Conservation (phyloP, 2,113 vertebrate species). For the Gobio gobio region DNA sequence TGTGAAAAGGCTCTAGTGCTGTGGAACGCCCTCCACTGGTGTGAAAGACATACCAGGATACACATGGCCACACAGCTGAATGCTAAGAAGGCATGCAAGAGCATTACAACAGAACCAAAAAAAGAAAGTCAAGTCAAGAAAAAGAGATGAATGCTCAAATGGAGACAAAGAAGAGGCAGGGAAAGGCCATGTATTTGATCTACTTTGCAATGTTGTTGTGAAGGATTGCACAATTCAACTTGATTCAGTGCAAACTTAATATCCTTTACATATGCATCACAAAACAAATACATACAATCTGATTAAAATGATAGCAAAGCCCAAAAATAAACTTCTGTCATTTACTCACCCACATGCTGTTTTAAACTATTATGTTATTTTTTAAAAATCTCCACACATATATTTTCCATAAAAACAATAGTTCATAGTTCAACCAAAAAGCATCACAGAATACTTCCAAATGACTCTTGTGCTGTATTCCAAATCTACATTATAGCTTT, state of each 20-base stretch:
- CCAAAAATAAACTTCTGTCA: neutral
- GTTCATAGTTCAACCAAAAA: neutral
- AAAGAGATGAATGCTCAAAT: slow-evolving; percentile 38
- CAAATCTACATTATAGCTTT: neutral
- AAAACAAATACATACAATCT: neutral
- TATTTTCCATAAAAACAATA: neutral
- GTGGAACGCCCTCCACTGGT: slow-evolving; percentile 30
- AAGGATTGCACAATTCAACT: neutral
- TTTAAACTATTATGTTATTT: neutral
- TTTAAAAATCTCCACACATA: neutral
- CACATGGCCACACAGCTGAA: slow-evolving; percentile 58
- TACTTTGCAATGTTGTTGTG: neutral
- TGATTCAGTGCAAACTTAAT: neutral
- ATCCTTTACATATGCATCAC: neutral
- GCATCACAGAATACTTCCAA: neutral
- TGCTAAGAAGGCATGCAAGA: slow-evolving; percentile 56
- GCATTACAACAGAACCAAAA: slow-evolving; percentile 50
- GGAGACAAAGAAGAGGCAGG: slow-evolving; percentile 15
- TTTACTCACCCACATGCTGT: neutral
- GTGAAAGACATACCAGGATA: slow-evolving; percentile 23
- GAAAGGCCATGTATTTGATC: slow-evolving; percentile 7
- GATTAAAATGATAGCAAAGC: neutral
- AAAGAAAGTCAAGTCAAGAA: slow-evolving; percentile 29
- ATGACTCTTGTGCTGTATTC: neutral
- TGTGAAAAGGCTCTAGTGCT: slow-evolving; percentile 21